These are phyloP conservation scores for Yponomeuta cagnagella DNA, from an alignment of 2,888 invertebrate genomes.

Conservation along the genomic window DNA sequence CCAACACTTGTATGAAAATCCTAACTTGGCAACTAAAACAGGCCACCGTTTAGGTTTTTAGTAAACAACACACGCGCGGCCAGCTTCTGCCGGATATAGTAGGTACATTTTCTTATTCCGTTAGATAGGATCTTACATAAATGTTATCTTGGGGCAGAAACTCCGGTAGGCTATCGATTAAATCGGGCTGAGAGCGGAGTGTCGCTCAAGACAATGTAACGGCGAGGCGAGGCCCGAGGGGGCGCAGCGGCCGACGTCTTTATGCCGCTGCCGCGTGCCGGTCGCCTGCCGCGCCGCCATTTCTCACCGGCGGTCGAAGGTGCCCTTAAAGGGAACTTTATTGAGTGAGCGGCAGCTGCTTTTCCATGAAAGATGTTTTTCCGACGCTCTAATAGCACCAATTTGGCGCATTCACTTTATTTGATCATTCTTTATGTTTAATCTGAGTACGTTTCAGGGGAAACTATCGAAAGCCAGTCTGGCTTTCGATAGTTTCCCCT, in stretches of 20 bases:
- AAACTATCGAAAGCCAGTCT: no score
- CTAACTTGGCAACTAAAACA: no score
- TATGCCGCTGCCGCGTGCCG: constrained; percentile 21
- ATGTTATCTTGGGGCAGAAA: constrained; percentile 19
- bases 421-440: constrained; percentile 16
- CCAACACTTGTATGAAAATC: no score
- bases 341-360: constrained; percentile 47
- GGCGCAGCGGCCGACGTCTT: constrained; percentile 24
- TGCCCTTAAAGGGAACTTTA: constrained; percentile 51
- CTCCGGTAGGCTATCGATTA: constrained; percentile 36
- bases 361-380: constrained; percentile 45
- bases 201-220: constrained; percentile 39
- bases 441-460: no score
- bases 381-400: constrained; percentile 31
- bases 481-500: not conserved
- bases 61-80: not conserved
- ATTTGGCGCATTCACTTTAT: constrained; percentile 18
- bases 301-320: constrained; percentile 38
- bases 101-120: not conserved
- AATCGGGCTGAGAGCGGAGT: constrained; percentile 30
- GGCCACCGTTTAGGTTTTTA: no score
- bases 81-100: not conserved
- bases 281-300: constrained; percentile 25
- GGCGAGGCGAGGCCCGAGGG: constrained; percentile 15
- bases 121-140: constrained; percentile 9